These are phyloP conservation scores for Calcarius lapponicus DNA, from an alignment of 2,797 vertebrate genomes.

Conservation along the genomic window DNA sequence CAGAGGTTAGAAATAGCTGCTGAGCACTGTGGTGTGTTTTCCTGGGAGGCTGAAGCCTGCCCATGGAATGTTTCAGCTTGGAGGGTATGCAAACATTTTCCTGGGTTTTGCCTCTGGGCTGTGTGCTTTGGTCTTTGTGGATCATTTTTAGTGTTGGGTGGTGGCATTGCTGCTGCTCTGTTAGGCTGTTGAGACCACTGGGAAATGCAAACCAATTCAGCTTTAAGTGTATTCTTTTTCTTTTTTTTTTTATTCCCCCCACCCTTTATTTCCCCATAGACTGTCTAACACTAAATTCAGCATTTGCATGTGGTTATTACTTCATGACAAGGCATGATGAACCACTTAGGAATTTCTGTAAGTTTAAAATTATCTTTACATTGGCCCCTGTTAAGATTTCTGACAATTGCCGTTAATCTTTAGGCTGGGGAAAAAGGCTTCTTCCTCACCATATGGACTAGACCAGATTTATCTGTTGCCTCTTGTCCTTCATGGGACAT, in stretches of 20 bases:
- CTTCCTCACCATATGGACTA: conserved; percentile 62
- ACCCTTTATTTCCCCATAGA: not conserved
- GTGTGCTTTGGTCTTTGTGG: conserved; percentile 4
- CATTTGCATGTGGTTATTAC: not conserved
- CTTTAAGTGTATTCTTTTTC: not conserved
- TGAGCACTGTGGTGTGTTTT: not conserved
- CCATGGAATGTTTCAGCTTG: not conserved
- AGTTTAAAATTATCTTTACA: conserved; percentile 60
- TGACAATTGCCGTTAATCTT: conserved; percentile 68
- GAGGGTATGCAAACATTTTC: conserved; percentile 13
- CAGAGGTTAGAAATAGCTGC: not conserved
- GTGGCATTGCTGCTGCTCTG: conserved; percentile 11
- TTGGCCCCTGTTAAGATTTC: conserved; percentile 47
- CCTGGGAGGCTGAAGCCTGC: not conserved
- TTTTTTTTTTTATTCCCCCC: no score
- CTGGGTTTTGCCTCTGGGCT: conserved; percentile 13
- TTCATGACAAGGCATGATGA: conserved; percentile 26
- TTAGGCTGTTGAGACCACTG: not conserved
- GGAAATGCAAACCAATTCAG: not conserved
- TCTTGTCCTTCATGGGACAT: conserved; percentile 68
- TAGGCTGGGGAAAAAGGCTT: not conserved
- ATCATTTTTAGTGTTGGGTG: not conserved
- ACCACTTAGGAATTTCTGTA: conserved; percentile 44
- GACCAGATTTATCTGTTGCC: conserved; percentile 58
- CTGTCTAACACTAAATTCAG: not conserved